A percentile compares a stretch with the other conserved stretches of the same genome.
Conservation (phyloP, 2,113 vertebrate genomes). For the Eptesicus fuscus region DNA sequence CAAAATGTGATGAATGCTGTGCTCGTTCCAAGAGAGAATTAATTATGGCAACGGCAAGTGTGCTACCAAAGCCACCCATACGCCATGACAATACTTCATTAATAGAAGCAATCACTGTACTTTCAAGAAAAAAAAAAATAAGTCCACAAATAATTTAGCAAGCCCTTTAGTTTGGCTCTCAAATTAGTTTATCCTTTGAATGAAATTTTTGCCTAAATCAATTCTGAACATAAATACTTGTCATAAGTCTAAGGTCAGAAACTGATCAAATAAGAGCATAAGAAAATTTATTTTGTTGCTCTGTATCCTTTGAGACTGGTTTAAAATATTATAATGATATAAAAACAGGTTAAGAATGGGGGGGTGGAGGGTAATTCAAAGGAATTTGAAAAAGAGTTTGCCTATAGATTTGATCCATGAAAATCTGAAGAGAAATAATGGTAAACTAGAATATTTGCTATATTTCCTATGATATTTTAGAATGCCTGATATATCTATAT, state of each 20-base stretch:
- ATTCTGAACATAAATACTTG: background rate
- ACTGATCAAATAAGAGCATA: background rate
- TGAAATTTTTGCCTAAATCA: conserved; percentile 1
- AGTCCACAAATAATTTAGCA: conserved; percentile 4
- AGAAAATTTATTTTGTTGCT: background rate
- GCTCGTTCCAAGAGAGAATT: conserved; percentile 46
- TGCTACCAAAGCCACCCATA: conserved; percentile 25
- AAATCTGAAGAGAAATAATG: conserved; percentile 35
- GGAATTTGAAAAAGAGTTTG: background rate
- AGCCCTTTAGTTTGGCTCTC: background rate
- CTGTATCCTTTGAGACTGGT: background rate
- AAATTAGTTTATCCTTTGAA: conserved; percentile 9
- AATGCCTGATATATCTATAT: background rate
- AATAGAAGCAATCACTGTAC: conserved; percentile 7
- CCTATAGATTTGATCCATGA: background rate
- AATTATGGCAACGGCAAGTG: conserved; percentile 25
- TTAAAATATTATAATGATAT: background rate
- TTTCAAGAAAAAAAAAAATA: background rate
- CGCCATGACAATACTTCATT: background rate
- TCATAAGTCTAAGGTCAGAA: background rate
- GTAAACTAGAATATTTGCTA: background rate
- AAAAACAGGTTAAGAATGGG: background rate
- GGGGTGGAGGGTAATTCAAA: background rate
- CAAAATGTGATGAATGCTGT: background rate
- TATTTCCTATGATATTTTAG: background rate